A percentile compares a stretch with the other conserved stretches of the same genome.
Conservation (phyloP, 2,888 invertebrate species). For the Phania funesta region DNA sequence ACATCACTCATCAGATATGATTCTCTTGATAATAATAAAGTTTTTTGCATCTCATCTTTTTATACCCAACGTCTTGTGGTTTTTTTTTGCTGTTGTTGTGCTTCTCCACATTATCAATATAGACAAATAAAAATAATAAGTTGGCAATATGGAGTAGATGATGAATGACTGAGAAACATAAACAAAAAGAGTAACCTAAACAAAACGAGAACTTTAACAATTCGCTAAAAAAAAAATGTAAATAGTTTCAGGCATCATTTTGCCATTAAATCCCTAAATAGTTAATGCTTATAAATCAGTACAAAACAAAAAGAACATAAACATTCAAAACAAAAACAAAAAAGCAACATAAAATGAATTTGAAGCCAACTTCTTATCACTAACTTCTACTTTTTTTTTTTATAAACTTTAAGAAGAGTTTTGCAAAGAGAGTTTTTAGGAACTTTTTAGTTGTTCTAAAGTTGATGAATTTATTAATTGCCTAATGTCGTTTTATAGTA, state of each 20-base stretch:
- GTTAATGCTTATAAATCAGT: constrained; percentile 38
- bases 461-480: no score
- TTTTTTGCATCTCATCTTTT: constrained; percentile 34
- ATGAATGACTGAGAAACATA: neutral
- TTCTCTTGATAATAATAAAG: constrained; percentile 42
- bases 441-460: no score
- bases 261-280: constrained; percentile 65
- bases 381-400: no score
- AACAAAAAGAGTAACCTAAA: constrained; percentile 8
- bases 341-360: neutral
- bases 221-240: constrained; percentile 64
- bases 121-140: constrained; percentile 37
- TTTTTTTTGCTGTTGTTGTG: constrained; percentile 24
- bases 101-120: neutral
- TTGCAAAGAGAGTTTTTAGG: no score
- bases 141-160: neutral
- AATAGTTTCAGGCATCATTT: constrained; percentile 70
- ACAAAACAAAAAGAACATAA: constrained; percentile 14
- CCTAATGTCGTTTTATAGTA: no score
- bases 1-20: constrained; percentile 13
- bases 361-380: no score
- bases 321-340: neutral
- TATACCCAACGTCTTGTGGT: constrained; percentile 53
- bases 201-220: constrained; percentile 50
- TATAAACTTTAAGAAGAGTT: no score